phyloP scores from a whole-genome alignment of 2,113 vertebrate species.

The Hippoglossus stenolepis region DNA sequence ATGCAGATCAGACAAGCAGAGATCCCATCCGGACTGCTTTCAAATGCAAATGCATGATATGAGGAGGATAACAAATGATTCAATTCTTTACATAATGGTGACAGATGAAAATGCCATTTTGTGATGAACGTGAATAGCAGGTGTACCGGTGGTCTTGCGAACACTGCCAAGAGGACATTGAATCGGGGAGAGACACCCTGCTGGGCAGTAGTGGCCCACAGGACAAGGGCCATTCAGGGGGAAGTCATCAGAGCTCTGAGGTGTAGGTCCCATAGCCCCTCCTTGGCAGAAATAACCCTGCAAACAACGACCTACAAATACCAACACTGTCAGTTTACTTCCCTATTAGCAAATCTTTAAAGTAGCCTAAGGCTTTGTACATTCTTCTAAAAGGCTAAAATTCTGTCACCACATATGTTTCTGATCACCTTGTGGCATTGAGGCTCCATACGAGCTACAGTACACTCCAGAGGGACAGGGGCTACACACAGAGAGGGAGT shows the following conservation, averaged over 20 bases:
- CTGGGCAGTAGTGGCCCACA: slow-evolving; percentile 87
- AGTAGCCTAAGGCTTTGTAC: neutral
- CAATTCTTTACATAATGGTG: neutral
- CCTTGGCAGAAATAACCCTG: slow-evolving; percentile 89
- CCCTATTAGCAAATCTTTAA: neutral
- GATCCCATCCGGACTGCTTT: neutral
- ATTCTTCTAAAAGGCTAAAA: neutral
- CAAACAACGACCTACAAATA: slow-evolving; percentile 83
- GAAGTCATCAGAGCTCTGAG: slow-evolving; percentile 65
- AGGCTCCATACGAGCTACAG: slow-evolving; percentile 85
- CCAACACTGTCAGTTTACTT: neutral
- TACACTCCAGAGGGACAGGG: slow-evolving; percentile 87
- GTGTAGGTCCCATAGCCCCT: slow-evolving; percentile 83
- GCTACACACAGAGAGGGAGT: slow-evolving; percentile 81
- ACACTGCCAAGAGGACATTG: slow-evolving; percentile 88
- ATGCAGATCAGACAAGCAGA: neutral
- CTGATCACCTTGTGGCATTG: slow-evolving; percentile 85
- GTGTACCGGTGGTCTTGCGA: slow-evolving; percentile 85
- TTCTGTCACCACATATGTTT: neutral
- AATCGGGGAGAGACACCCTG: slow-evolving; percentile 82
- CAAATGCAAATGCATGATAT: slow-evolving; percentile 5
- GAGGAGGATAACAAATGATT: neutral
- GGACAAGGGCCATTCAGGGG: slow-evolving; percentile 87
- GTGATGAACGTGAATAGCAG: neutral
- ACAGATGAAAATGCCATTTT: neutral